Conservation (phyloP, 2,888 invertebrate species). For the Ophonus ardosiacus region DNA sequence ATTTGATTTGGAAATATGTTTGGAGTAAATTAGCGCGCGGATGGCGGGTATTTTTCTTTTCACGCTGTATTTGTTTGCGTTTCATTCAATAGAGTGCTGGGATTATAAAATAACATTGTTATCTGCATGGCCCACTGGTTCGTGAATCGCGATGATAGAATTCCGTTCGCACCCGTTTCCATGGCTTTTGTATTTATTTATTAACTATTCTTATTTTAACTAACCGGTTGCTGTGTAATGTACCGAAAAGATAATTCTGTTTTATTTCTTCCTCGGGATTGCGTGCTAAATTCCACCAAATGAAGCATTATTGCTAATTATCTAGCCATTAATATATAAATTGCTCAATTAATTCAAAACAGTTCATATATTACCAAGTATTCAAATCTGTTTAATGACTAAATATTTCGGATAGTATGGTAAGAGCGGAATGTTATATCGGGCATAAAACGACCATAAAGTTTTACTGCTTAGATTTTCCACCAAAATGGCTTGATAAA, state of each 20-base stretch:
- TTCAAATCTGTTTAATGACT: constrained; percentile 22
- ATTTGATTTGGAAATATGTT: constrained; percentile 38
- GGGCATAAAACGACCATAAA: constrained; percentile 3
- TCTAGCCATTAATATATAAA: constrained; percentile 11
- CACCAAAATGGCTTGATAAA: constrained; percentile 19
- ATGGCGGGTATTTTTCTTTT: constrained; percentile 20
- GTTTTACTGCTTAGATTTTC: constrained; percentile 2
- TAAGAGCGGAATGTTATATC: not conserved
- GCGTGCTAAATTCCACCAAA: constrained; percentile 27
- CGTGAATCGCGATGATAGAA: not conserved
- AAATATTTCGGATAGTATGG: constrained; percentile 40
- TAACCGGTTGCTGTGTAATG: constrained; percentile 4
- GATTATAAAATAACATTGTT: constrained; percentile 38
- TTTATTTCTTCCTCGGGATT: constrained; percentile 10
- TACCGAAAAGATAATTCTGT: constrained; percentile 19
- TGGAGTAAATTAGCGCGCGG: constrained; percentile 10
- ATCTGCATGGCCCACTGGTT: constrained; percentile 13
- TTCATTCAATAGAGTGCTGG: constrained; percentile 32
- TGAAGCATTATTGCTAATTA: constrained; percentile 33
- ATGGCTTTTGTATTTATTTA: constrained; percentile 36
- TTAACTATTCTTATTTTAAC: constrained; percentile 28
- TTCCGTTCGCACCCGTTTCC: not conserved
- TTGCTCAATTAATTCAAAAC: constrained; percentile 42
- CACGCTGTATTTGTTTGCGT: constrained; percentile 28
- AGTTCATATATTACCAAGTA: constrained; percentile 28